Base-by-base conservation (phyloP, 2,888 invertebrate species). In the Calliphora vomitoria region DNA sequence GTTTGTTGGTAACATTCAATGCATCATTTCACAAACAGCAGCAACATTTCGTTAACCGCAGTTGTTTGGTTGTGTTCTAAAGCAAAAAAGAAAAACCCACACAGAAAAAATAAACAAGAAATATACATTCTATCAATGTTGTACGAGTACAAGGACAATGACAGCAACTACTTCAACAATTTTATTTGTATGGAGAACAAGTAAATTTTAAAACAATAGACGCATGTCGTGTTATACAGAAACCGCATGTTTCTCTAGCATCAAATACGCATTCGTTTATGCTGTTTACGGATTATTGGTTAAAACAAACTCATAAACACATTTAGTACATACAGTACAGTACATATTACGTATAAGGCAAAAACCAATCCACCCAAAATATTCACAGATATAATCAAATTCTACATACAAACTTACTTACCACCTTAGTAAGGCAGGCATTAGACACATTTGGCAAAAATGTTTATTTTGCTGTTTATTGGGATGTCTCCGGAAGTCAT, bases 261-360 rank as follows among this genome's bases (percentile, higher is more conserved):
- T 84, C 69, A 84, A 87, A 87, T 75, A 72, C 78, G 81, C 81
- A 87, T 82, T 84, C 81, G 84, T 84, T 82, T 84, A 81, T 84
- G 78, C 84, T 82, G 78, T 87, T 87, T 87, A 87, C 86, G 86
- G 86, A 80, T 81, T 87, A 83, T 87, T 81, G 87, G 81, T 87
- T 80, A 74, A 66, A 85, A 85, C 66, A 60, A 64, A 72, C 64
- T 53, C 53, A 71, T 44, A 41, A 55, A 75, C 35, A 35, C 35
- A 35, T 25, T 38, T 47, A 50, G 44, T 13, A 11, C 25, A 31
- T 72, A 35, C 53, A 64, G 5, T n/a, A 58, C 31, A 47, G 20
- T 1, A 13, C 18, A 62, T n/a, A 58, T 5, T n/a, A n/a, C n/a
- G n/a, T 25, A 58, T 10, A 55, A n/a, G 50, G 8, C 4, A n/a